Evolutionary conservation across 2,797 vertebrate genomes (phyloP).

Genomic region (Dryobates pubescens): DNA sequence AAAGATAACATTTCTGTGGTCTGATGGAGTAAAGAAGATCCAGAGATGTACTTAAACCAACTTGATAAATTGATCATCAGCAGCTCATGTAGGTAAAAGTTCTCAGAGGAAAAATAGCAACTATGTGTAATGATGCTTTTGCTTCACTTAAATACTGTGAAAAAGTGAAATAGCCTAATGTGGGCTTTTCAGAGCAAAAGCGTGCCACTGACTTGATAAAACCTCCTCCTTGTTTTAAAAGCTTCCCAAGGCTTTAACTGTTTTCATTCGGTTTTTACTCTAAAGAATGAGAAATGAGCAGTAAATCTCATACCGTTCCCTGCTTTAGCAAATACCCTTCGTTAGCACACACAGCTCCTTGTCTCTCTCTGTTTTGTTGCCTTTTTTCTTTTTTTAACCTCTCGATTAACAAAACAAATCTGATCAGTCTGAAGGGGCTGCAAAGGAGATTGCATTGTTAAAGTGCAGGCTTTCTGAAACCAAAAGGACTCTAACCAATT

Average conservation of each 20-base stretch:
- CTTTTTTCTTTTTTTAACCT: not conserved
- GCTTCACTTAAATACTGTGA: not conserved
- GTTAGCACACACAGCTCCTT: not conserved
- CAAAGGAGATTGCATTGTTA: not conserved
- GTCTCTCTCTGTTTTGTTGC: not conserved
- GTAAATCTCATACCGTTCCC: not conserved
- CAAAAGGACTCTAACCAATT: slow-evolving; percentile 32
- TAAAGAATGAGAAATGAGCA: not conserved
- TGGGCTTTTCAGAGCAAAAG: not conserved
- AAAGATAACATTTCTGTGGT: not conserved
- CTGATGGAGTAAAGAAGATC: not conserved
- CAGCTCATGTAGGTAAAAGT: not conserved
- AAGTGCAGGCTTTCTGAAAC: slow-evolving; percentile 29
- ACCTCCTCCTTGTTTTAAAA: not conserved
- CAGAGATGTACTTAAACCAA: not conserved
- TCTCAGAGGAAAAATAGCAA: not conserved
- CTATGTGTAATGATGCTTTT: not conserved
- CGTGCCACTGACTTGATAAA: not conserved
- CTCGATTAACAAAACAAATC: not conserved
- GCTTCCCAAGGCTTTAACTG: not conserved
- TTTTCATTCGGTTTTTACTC: not conserved
- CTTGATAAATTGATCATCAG: not conserved
- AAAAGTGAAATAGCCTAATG: not conserved
- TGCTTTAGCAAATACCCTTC: not conserved
- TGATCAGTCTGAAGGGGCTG: not conserved